Evolutionary conservation across 2,113 vertebrate species (phyloP).

Genomic region (Mugil cephalus): DNA sequence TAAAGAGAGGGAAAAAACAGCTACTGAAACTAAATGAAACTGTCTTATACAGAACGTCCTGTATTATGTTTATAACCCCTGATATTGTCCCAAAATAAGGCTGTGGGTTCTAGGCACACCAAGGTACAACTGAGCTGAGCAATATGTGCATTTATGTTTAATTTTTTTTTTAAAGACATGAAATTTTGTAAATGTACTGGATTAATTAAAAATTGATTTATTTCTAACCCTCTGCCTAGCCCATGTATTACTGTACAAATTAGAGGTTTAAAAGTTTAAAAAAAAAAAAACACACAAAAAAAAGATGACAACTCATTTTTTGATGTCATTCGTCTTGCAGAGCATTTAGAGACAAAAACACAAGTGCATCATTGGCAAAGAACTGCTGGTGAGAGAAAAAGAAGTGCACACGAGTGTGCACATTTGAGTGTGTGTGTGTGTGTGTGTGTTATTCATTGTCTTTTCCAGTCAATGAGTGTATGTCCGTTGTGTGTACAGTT

Average conservation of each 20-base stretch:
- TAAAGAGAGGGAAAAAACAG: constrained; percentile 39
- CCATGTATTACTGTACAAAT: constrained; percentile 45
- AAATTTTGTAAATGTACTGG: constrained; percentile 45
- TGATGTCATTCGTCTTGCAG: constrained; percentile 57
- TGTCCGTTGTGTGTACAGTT: constrained; percentile 29
- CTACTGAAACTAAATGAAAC: constrained; percentile 43
- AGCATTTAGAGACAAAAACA: constrained; percentile 69
- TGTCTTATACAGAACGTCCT: constrained; percentile 46
- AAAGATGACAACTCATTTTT: constrained; percentile 34
- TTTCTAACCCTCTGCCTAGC: constrained; percentile 53
- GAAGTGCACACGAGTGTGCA: constrained; percentile 63
- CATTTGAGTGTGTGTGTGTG: constrained; percentile 36
- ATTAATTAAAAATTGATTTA: constrained; percentile 34
- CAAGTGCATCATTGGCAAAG: constrained; percentile 81
- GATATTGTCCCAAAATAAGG: constrained; percentile 85
- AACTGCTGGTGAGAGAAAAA: constrained; percentile 80
- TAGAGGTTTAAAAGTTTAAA: constrained; percentile 22
- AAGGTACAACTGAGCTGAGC: constrained; percentile 83
- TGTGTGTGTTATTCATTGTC: constrained; percentile 7
- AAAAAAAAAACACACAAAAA: constrained; percentile 14
- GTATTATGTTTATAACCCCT: constrained; percentile 75
- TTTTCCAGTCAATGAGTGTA: constrained; percentile 23
- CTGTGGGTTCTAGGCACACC: constrained; percentile 85
- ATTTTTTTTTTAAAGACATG: constrained; percentile 45
- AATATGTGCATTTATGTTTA: constrained; percentile 70